Percentiles rank a stretch among this genome's conserved stretches.
These are phyloP conservation scores for Falcunculus frontatus DNA, from an alignment of 2,113 vertebrate genomes.

Conservation along the genomic window DNA sequence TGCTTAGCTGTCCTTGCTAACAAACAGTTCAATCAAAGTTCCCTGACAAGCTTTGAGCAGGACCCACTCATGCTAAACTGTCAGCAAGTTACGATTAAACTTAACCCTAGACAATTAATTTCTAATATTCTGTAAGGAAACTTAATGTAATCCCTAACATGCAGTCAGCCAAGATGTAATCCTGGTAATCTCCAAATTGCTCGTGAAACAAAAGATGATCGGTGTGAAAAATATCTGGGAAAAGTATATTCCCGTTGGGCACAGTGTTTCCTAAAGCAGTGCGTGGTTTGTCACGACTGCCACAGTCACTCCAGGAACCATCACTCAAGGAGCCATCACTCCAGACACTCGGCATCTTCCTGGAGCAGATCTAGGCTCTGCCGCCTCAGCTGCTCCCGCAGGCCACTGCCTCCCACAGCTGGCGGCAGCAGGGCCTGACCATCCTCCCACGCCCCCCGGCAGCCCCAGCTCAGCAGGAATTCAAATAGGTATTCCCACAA, in stretches of 20 bases:
- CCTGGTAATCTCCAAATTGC: conserved; percentile 88
- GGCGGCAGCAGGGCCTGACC: not conserved
- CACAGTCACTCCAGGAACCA: conserved; percentile 71
- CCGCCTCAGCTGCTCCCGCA: not conserved
- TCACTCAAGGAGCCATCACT: conserved; percentile 45
- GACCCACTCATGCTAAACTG: not conserved
- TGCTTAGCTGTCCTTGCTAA: not conserved
- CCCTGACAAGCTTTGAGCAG: not conserved
- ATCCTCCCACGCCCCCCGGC: not conserved
- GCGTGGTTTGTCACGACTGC: conserved; percentile 55
- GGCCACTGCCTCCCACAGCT: not conserved
- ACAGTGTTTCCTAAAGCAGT: conserved; percentile 68
- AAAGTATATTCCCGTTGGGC: conserved; percentile 41
- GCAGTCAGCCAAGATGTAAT: conserved; percentile 80
- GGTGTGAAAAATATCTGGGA: conserved; percentile 84
- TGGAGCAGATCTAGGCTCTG: conserved; percentile 28
- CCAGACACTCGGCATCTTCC: conserved; percentile 24
- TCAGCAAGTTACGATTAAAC: not conserved
- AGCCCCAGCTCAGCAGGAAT: not conserved
- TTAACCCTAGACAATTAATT: not conserved
- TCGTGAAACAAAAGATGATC: conserved; percentile 85
- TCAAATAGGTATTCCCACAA: not conserved
- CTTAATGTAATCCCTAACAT: not conserved
- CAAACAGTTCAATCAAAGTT: not conserved
- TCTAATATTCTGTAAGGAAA: not conserved